A percentile compares a stretch with the other conserved stretches of the same genome.
These are phyloP conservation scores for Synergus japonicus DNA, from an alignment of 2,888 invertebrate species.

Conservation along the genomic window DNA sequence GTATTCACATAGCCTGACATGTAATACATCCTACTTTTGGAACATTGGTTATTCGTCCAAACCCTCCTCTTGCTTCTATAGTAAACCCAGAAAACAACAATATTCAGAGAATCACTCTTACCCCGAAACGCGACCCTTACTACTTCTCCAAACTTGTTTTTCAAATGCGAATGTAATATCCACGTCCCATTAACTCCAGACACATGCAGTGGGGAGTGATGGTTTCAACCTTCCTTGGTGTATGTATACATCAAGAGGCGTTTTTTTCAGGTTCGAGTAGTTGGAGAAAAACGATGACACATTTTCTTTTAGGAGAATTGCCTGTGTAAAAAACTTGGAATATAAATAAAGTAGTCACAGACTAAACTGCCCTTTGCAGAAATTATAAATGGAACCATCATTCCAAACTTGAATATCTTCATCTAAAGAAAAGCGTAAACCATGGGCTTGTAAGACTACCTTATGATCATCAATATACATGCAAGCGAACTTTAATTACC, in stretches of 20 bases:
- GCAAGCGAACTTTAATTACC: slow-evolving; percentile 12
- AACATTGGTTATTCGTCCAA: slow-evolving; percentile 6
- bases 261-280: neutral
- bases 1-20: slow-evolving; percentile 2
- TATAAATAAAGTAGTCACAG: neutral
- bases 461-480: neutral
- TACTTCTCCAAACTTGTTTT: slow-evolving; percentile 28
- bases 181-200: slow-evolving; percentile 69
- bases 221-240: neutral
- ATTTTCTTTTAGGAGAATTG: neutral
- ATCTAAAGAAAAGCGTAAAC: neutral
- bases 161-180: slow-evolving; percentile 62
- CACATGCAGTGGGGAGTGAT: slow-evolving; percentile 60
- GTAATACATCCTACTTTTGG: slow-evolving; percentile 1
- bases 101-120: slow-evolving; percentile 12
- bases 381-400: neutral
- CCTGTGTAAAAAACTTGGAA: neutral
- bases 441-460: neutral
- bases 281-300: neutral
- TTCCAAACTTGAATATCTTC: neutral
- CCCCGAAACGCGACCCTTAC: slow-evolving; percentile 14
- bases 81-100: slow-evolving; percentile 3
- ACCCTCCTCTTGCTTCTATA: slow-evolving; percentile 18
- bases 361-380: neutral
- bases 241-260: neutral